Base-by-base conservation (phyloP, 37 sponge, comb jelly and placozoan species). In the Geodia barretti region DNA sequence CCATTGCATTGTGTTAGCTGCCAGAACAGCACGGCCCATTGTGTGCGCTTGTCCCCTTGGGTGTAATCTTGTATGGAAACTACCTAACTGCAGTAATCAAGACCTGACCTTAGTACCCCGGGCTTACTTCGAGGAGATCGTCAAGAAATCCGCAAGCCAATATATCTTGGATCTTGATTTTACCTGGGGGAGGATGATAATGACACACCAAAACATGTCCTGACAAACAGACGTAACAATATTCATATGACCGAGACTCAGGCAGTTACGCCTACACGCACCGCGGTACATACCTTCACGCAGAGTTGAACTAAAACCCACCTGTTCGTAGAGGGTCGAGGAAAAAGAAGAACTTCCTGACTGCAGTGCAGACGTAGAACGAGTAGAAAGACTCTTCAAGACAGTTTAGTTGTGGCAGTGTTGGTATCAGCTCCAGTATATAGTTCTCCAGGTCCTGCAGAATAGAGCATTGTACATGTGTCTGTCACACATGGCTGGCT, bases 311-410 rank as follows among this genome's bases (percentile, higher is more conserved):
- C n/a, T n/a, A n/a, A 47, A 25, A 59, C 86, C 3, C 23, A 87
- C 97, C 99, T 60, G 96, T 96, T 24, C 91, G 71, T 77, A 96
- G 76, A 32, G 99, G 96, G 71, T 98, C 99, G 20, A 98, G 88
- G 64, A 98, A 96, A 80, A 98, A 98, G 78, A 98, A 98, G 91
- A 98, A 98, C 73, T 96, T 95, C 60, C 99, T 47, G 0, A 98
- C 99, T 11, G 99, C 99, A n/a, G 99, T 98, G 70, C 99, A 98
- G 24, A 98, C 96, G 70, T 96, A 98, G 87, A 98, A 98, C 24
- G 94, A 91, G 75, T 98, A 96, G 73, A 98, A 98, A 17, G 94
- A 93, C 73, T 93, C 93, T 70, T 98, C 99, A 8, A 98, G 92
- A 41, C 92, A 88, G 38, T 84, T 89, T 31, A 98, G 91, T 34